Evolutionary conservation across 2,888 invertebrate species (phyloP).

Genomic region (Neocrepidodera transversa): DNA sequence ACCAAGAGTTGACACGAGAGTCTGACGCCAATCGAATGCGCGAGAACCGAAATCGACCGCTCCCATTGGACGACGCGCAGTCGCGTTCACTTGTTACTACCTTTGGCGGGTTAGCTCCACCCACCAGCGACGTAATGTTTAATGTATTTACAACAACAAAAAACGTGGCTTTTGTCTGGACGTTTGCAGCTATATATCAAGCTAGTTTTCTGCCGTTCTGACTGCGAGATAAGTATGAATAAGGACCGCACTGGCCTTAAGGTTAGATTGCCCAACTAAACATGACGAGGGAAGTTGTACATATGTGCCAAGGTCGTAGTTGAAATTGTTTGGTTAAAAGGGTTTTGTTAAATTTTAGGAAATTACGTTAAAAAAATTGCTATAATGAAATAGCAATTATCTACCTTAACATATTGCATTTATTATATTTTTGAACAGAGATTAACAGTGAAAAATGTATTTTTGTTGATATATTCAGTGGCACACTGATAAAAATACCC

Average conservation of each 20-base stretch:
- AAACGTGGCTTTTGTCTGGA: conserved; percentile 56
- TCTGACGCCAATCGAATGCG: conserved; percentile 41
- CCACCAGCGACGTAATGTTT: conserved; percentile 56
- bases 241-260: conserved; percentile 14
- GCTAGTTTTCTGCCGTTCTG: conserved; percentile 33
- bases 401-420: no score
- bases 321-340: no score
- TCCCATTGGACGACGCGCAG: conserved; percentile 45
- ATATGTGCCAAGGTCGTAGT: background rate
- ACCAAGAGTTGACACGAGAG: conserved; percentile 6
- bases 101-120: conserved; percentile 52
- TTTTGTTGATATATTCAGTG: no score
- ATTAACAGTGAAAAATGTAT: no score
- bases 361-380: no score
- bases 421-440: no score
- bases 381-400: no score
- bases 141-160: conserved; percentile 57
- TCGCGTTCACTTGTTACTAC: conserved; percentile 51
- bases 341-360: no score
- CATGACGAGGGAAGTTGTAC: background rate
- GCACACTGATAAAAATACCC: no score
- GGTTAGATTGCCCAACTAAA: conserved; percentile 1
- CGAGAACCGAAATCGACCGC: conserved; percentile 22
- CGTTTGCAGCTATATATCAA: conserved; percentile 52
- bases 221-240: conserved; percentile 30